These are phyloP conservation scores for Spheniscus mendiculus DNA, from an alignment of 2,113 vertebrate genomes.

Conservation along the genomic window DNA sequence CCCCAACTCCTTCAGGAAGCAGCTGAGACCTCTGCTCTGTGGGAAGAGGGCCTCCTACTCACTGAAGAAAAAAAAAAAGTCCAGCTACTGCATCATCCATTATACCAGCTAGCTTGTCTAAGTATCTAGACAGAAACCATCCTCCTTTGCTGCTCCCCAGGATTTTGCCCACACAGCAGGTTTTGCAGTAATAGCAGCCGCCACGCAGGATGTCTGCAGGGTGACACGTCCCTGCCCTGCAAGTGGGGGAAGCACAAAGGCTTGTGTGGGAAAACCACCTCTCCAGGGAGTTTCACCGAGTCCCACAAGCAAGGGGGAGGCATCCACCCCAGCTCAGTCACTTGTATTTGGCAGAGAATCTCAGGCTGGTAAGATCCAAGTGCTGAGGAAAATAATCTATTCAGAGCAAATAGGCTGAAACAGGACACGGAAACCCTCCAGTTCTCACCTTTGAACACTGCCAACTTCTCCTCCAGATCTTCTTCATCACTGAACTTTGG, in stretches of 20 bases:
- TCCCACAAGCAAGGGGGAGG: background rate
- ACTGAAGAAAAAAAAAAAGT: background rate
- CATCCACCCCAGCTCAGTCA: background rate
- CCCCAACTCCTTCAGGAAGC: background rate
- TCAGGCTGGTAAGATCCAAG: background rate
- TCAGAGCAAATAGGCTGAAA: background rate
- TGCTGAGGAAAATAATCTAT: background rate
- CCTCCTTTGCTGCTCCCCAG: background rate
- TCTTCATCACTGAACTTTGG: slow-evolving; percentile 95
- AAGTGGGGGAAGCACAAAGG: background rate
- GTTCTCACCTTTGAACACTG: slow-evolving; percentile 92
- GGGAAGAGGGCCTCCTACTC: background rate
- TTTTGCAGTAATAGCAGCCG: background rate
- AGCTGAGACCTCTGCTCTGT: background rate
- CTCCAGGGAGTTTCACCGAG: background rate
- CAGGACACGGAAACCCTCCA: background rate
- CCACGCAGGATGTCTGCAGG: background rate
- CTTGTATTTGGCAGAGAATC: background rate
- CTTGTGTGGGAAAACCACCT: background rate
- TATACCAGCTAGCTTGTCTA: background rate
- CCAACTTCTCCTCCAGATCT: slow-evolving; percentile 88
- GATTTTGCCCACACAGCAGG: background rate
- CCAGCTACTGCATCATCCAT: background rate
- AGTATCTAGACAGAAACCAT: background rate
- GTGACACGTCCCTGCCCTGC: background rate